phyloP scores from a whole-genome alignment of 2,797 vertebrate species.

The Poecilia gillii region DNA sequence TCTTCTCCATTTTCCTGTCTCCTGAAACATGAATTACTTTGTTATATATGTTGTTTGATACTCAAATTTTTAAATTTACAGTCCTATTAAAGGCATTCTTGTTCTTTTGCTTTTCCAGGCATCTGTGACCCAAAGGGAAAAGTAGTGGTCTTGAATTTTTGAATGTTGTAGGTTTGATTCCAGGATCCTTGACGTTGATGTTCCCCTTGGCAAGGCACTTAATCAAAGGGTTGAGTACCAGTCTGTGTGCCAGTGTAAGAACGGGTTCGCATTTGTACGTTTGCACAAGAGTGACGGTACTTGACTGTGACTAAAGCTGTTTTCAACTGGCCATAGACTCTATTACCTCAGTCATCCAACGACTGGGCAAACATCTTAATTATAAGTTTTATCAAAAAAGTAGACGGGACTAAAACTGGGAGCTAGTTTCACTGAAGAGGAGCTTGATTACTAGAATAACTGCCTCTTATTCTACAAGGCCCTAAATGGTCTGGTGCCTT shows the following conservation, averaged over 20 bases:
- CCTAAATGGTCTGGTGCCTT: not conserved
- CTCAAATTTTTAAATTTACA: not conserved
- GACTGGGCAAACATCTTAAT: too few species aligned
- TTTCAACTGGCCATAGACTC: too few species aligned
- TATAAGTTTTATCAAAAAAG: too few species aligned
- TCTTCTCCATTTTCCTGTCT: not conserved
- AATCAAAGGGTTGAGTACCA: not conserved
- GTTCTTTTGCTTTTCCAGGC: not conserved
- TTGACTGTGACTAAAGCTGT: too few species aligned
- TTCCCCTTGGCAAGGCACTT: not conserved
- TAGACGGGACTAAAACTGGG: too few species aligned
- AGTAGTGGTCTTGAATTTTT: not conserved
- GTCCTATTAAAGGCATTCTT: not conserved
- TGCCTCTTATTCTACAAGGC: too few species aligned
- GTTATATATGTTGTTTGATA: not conserved
- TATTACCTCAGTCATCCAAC: too few species aligned
- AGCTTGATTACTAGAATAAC: too few species aligned
- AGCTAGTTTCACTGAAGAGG: too few species aligned
- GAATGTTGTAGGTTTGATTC: not conserved
- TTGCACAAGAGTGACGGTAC: too few species aligned
- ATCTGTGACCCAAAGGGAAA: not conserved
- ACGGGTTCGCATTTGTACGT: too few species aligned
- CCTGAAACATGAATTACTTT: not conserved
- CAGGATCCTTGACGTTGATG: not conserved
- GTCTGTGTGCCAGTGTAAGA: not conserved